Evolutionary conservation across 2,888 invertebrate species (phyloP), one percentile per base, ranked within the genome.

Genomic region (Rutpela maculata): DNA sequence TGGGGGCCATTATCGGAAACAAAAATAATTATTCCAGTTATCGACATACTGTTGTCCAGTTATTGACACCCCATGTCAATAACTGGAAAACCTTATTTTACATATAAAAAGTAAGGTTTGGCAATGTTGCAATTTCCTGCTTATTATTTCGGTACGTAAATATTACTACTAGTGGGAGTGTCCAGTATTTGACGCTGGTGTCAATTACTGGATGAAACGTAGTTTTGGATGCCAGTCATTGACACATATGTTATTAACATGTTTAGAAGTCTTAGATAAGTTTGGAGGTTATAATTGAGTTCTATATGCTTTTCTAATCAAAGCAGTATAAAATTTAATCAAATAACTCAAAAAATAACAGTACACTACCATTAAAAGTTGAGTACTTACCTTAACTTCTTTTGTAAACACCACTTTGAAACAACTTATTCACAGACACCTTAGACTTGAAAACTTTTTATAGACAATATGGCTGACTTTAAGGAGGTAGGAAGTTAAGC

Each of bases 281-380:
- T 43, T 43, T 43, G 43, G 43, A 43, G 43, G 12, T 43, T 43
- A 43, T 43, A 43, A 43, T 43, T 43, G 43, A 43, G 12, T 43
- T 43, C 43, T 43, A 43, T 43, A 43, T 43, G 43, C 43, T 15
- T 43, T 43, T 43, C 43, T 43, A 43, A 43, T 43, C 15, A 43
- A 43, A 43, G 43, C 43, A 43, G 43, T 43, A 43, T 43, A 43
- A 43, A 43, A 43, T 43, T 43, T 43, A 43, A 43, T 43, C 43
- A 15, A 43, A 43, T 7, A 43, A 43, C 43, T 43, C 43, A 43
- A 43, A 12, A 43, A 43, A 43, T 43, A 12, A 43, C 43, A 38
- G 38, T 38, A 43, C 43, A 43, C 43, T 43, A 43, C 43, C 43
- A 43, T 43, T 43, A 43, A 43, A 43, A 43, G 43, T 43, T 43